Percentiles rank a stretch among this genome's conserved stretches.
Evolutionary conservation across 2,797 vertebrate species (phyloP).

Genomic region (Silurus aristotelis): DNA sequence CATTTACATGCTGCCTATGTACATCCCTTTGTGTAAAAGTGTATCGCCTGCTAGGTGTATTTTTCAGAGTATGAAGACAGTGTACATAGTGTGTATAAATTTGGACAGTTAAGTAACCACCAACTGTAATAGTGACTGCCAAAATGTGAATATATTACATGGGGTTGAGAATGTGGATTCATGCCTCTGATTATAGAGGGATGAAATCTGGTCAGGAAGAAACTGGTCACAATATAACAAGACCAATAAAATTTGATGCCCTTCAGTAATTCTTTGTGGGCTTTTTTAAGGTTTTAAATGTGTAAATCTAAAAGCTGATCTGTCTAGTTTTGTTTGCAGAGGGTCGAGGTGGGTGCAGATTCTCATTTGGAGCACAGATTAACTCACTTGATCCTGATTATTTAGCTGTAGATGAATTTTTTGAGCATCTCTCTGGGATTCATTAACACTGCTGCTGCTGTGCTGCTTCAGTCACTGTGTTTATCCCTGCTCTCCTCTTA

Average conservation of each 20-base stretch:
- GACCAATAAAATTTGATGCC: not conserved
- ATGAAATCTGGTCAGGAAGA: not conserved
- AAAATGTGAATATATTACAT: conserved; percentile 16
- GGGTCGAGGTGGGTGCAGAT: not conserved
- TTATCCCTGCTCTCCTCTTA: not conserved
- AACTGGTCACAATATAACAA: not conserved
- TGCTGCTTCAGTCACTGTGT: not conserved
- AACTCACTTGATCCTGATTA: not conserved
- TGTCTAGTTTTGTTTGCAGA: not conserved
- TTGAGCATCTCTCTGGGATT: not conserved
- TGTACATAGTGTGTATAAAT: conserved; percentile 99
- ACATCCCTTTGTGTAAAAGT: conserved; percentile 76
- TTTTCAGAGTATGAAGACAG: conserved; percentile 87
- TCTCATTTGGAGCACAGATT: not conserved
- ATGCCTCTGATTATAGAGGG: not conserved
- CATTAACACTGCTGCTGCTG: not conserved
- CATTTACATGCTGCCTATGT: conserved; percentile 76
- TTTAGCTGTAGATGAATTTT: not conserved
- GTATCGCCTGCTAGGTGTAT: conserved; percentile 47
- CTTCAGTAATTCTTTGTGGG: not conserved
- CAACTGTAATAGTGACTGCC: conserved; percentile 15
- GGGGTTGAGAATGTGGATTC: not conserved
- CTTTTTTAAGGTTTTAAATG: conserved; percentile 1
- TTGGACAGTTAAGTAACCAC: conserved; percentile 74
- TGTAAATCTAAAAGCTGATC: not conserved